These are phyloP conservation scores for Atrichornis clamosus DNA, from an alignment of 2,113 vertebrate genomes.

Conservation along the genomic window DNA sequence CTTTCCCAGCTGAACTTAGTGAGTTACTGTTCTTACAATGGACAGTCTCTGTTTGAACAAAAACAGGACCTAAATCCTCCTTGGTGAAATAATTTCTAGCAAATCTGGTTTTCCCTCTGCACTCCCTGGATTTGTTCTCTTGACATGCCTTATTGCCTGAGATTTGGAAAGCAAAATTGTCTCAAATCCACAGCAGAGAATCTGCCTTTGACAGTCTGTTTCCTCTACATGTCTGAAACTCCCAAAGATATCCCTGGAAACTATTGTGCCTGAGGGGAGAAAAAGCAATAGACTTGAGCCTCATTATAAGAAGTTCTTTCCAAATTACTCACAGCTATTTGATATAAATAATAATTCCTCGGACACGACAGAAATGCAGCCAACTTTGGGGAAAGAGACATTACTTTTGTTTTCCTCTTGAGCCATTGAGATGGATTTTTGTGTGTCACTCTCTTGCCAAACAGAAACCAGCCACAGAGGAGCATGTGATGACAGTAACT, in stretches of 20 bases:
- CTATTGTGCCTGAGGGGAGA: not conserved
- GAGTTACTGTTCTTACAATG: not conserved
- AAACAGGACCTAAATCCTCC: not conserved
- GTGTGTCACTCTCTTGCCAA: not conserved
- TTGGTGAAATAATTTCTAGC: not conserved
- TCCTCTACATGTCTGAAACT: not conserved
- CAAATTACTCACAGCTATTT: not conserved
- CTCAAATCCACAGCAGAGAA: not conserved
- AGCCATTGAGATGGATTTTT: not conserved
- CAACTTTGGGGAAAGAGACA: not conserved
- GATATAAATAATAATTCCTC: not conserved
- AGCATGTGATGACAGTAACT: not conserved
- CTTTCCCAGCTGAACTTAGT: not conserved
- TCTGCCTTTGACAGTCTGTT: not conserved
- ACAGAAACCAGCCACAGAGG: conserved; percentile 7
- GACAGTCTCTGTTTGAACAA: not conserved
- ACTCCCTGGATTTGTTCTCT: not conserved
- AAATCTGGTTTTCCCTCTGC: not conserved
- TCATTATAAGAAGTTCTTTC: not conserved
- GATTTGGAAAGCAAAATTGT: not conserved
- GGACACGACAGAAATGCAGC: not conserved
- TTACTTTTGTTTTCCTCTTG: not conserved
- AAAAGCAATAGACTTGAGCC: not conserved
- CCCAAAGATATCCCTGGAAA: not conserved
- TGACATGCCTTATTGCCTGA: not conserved